These are phyloP conservation scores for Cephus runcator DNA, from an alignment of 2,888 invertebrate genomes.

Conservation along the genomic window DNA sequence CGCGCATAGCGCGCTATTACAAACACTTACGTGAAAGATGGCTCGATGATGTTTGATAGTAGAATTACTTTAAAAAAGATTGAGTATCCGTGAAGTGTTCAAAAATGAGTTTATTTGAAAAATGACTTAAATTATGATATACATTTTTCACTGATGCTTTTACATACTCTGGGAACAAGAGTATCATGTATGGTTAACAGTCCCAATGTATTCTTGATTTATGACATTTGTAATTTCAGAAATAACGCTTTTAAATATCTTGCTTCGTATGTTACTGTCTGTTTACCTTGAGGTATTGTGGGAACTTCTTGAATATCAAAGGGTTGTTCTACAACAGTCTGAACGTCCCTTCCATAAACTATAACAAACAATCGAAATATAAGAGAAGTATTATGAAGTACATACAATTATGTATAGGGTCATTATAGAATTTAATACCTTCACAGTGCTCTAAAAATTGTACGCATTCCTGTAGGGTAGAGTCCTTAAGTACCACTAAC, in stretches of 20 bases:
- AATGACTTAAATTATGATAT: not conserved
- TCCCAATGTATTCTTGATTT: slow-evolving; percentile 7
- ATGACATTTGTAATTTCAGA: slow-evolving; percentile 71
- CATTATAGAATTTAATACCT: slow-evolving; percentile 59
- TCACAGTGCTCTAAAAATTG: slow-evolving; percentile 92
- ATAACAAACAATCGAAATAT: slow-evolving; percentile 46
- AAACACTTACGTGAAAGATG: not conserved
- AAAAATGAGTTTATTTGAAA: not conserved
- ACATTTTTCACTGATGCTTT: not conserved
- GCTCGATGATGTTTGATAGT: not conserved
- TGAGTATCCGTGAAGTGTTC: not conserved
- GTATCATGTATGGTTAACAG: not conserved
- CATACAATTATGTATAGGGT: not conserved
- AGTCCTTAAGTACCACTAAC: slow-evolving; percentile 87
- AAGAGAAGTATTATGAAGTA: slow-evolving; percentile 4
- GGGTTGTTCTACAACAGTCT: slow-evolving; percentile 84
- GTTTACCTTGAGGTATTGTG: slow-evolving; percentile 77
- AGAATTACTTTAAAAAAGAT: not conserved
- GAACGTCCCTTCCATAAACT: slow-evolving; percentile 87
- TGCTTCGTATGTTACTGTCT: slow-evolving; percentile 92
- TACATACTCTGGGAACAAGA: not conserved
- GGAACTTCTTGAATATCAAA: slow-evolving; percentile 77
- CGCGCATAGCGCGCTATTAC: not conserved
- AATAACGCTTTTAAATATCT: slow-evolving; percentile 85
- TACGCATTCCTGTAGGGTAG: slow-evolving; percentile 87